phyloP scores from a whole-genome alignment of 1,140 invertebrate species.

The Eubasilissa regina region DNA sequence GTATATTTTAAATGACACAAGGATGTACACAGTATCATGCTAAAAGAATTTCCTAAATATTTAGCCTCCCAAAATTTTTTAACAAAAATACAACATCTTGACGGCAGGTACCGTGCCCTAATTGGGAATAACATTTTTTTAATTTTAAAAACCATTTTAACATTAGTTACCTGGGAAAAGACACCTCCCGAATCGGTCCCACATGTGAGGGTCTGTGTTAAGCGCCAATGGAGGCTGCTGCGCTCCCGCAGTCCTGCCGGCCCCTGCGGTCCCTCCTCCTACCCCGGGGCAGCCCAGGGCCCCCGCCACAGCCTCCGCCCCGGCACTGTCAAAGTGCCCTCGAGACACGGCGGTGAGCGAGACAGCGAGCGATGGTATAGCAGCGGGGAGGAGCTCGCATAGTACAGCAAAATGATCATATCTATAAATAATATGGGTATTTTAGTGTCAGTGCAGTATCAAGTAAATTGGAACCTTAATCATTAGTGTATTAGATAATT shows the following conservation, averaged over 20 bases:
- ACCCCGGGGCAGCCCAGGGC: constrained; percentile 73
- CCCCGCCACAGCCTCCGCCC: constrained; percentile 71
- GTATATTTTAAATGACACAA: no score
- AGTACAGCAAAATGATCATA: constrained; percentile 95
- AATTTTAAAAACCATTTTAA: no score
- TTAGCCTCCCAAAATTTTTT: no score
- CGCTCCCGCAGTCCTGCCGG: constrained; percentile 6
- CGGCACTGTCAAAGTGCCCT: constrained; percentile 76
- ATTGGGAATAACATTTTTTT: no score
- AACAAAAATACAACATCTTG: no score
- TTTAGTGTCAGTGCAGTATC: no score
- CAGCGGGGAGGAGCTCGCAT: constrained; percentile 87
- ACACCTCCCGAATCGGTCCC: constrained; percentile 75
- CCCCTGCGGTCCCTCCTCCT: background rate
- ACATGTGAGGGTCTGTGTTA: constrained; percentile 74
- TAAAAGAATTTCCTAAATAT: no score
- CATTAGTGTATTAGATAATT: no score
- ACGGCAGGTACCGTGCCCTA: no score
- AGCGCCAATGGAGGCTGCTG: constrained; percentile 64
- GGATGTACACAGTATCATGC: no score
- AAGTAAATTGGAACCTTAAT: no score
- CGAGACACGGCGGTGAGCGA: constrained; percentile 75
- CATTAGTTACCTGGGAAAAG: constrained; percentile 54
- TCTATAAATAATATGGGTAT: constrained; percentile 60
- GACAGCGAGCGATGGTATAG: constrained; percentile 81